phyloP scores from a whole-genome alignment of 2,113 vertebrate genomes.

The Lycaon pictus region DNA sequence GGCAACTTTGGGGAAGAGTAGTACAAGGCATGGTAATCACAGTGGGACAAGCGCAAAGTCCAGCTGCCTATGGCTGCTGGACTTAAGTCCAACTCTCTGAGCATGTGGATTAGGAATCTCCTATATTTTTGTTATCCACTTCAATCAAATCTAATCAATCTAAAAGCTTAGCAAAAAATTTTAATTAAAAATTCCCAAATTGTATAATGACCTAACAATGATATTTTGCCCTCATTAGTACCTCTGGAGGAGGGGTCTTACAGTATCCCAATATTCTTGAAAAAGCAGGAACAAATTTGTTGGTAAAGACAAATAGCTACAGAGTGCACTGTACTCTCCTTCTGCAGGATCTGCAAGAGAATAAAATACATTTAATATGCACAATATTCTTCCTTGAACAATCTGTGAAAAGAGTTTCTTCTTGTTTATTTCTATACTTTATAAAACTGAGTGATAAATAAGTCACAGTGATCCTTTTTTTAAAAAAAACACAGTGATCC shows the following conservation, averaged over 20 bases:
- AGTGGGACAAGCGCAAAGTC: neutral
- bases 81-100: neutral
- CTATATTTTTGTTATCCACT: neutral
- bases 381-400: neutral
- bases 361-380: conserved; percentile 64
- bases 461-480: neutral
- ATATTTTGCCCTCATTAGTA: conserved; percentile 76
- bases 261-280: conserved; percentile 92
- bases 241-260: conserved; percentile 93
- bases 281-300: conserved; percentile 97
- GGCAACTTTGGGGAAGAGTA: neutral
- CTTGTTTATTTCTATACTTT: conserved; percentile 34
- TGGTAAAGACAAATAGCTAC: conserved; percentile 95
- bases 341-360: conserved; percentile 90
- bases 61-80: neutral
- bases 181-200: conserved; percentile 54
- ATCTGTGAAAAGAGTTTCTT: neutral
- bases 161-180: conserved; percentile 43
- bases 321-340: conserved; percentile 93
- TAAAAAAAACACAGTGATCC: neutral
- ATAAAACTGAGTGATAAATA: conserved; percentile 41
- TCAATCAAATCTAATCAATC: neutral
- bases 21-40: neutral
- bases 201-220: conserved; percentile 28
- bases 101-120: neutral